Conservation (phyloP, 1,140 invertebrate genomes). For the Eciton burchellii region DNA sequence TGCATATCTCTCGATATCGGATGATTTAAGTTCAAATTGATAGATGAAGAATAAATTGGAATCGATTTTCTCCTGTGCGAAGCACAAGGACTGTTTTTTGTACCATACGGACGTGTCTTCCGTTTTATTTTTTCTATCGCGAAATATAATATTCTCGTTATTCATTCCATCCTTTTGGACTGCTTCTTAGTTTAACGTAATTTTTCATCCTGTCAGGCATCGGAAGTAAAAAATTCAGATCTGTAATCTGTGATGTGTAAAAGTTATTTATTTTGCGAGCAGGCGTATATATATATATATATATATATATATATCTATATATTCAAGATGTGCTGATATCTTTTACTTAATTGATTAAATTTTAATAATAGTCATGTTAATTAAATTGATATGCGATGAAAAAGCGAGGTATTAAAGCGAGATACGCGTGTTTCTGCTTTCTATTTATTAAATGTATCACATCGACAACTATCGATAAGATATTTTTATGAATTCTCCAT, state of each 20-base stretch:
- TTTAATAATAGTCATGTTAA: too few species aligned
- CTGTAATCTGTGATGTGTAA: not conserved
- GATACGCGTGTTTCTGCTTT: not conserved
- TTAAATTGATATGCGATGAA: too few species aligned
- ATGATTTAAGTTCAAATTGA: conserved; percentile 51
- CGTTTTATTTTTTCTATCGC: not conserved
- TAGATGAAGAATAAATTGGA: conserved; percentile 57
- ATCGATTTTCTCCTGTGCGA: not conserved
- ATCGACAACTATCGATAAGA: not conserved
- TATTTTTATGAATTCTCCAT: not conserved
- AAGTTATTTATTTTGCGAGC: too few species aligned
- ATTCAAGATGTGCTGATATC: too few species aligned
- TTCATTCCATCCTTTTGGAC: not conserved
- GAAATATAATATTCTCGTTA: not conserved
- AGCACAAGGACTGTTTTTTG: too few species aligned
- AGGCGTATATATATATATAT: too few species aligned
- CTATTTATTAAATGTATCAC: not conserved
- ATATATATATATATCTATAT: too few species aligned
- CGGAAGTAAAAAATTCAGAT: not conserved
- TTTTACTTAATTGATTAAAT: too few species aligned
- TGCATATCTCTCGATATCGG: conserved; percentile 37
- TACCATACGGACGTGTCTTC: not conserved
- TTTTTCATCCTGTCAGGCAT: not conserved
- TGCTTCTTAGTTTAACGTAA: not conserved
- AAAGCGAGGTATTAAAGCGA: not conserved